Evolutionary conservation across 2,797 vertebrate genomes (phyloP).

Genomic region (Neomorphus geoffroyi): DNA sequence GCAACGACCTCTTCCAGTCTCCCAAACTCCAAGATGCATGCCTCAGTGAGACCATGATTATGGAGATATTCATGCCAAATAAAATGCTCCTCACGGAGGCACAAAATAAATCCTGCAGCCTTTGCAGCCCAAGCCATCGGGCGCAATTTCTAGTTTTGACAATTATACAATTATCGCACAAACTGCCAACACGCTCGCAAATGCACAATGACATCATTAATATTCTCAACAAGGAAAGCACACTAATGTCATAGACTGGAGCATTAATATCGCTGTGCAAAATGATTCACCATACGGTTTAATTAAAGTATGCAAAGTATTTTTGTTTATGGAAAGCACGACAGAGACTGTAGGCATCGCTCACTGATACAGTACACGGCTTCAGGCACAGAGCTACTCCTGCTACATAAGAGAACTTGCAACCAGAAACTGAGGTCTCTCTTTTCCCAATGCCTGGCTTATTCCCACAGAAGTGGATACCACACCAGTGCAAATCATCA

Average conservation of each 20-base stretch:
- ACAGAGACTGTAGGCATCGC: background rate
- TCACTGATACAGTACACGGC: background rate
- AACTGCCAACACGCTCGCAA: background rate
- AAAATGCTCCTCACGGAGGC: background rate
- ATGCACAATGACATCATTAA: background rate
- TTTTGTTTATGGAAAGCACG: background rate
- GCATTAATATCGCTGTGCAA: background rate
- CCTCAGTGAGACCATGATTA: background rate
- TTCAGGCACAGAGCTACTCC: background rate
- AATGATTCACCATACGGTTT: background rate
- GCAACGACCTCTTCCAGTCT: background rate
- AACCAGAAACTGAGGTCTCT: fast-evolving
- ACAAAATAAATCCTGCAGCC: background rate
- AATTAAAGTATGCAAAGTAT: conserved; percentile 9
- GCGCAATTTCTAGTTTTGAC: background rate
- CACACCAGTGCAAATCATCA: background rate
- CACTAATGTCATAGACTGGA: background rate
- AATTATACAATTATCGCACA: background rate
- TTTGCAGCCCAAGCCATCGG: background rate
- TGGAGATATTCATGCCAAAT: background rate
- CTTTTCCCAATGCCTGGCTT: background rate
- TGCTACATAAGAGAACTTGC: background rate
- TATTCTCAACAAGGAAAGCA: background rate
- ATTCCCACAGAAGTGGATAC: background rate
- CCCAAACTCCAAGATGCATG: background rate